Base-by-base conservation (phyloP, 2,888 invertebrate genomes). In the Euphydryas editha region DNA sequence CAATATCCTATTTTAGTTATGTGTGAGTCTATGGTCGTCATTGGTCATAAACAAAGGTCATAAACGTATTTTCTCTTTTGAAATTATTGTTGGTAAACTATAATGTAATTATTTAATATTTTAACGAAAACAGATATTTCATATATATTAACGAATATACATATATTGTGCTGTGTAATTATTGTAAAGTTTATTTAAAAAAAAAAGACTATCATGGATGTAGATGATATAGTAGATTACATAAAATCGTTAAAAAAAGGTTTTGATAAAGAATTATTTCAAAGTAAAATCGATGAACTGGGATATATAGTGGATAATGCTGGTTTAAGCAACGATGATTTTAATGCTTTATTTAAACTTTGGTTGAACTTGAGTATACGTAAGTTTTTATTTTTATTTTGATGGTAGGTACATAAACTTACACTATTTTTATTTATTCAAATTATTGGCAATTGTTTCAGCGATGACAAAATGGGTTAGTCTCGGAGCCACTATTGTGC, bases 351-450 rank as follows among this genome's bases (percentile, higher is more conserved):
- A 58, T 89, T 93, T 69, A 88, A 86, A 84, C 78, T 92, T 72
- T 93, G 93, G 93, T 74, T 93, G 60, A 92, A 92, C 81, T 84
- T 93, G 75, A 85, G 82, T 59, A 88, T 93, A 76, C 91, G 93
- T 93, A 77, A 88, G 92, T 88, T 18, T 47, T 18, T 44, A n/a
- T 44, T 44, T 39, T 10, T 39, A 10, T 8, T 39, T 10, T 39
- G 8, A 13, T 13, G 15, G 3, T 39, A 39, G 11, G 3, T 39
- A 11, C 2, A 13, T 6, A 13, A 47, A 2, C 10, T 10, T 0
- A 18, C 8, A 13, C 1, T 20, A 47, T 20, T 2, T 1, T 47
- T 47, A 1, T 13, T 49, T 15, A 20, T 11, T 49, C 20, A 49
- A 20, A 49, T 20, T 5, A 49, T 49, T 1, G 20, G 8, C 18